Evolutionary conservation across 2,797 vertebrate genomes (phyloP), one percentile per base, ranked within the genome.

Genomic region (Decapterus maruadsi): DNA sequence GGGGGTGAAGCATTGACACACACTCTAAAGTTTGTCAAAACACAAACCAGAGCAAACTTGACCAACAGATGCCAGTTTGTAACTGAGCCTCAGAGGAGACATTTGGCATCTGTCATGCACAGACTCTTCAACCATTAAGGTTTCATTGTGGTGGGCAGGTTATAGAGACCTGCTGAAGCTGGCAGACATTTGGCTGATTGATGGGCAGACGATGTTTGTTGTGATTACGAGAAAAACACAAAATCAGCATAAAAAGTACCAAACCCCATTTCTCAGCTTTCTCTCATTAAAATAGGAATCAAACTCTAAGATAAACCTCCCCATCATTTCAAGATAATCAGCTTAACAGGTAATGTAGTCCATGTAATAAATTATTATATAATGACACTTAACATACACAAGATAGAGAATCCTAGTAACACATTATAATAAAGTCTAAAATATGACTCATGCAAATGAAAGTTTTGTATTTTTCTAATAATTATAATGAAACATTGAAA

Each of bases 51-150:
- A 71, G 26, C 56, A 40, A 43, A 61, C n/a, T 50, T 4, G 0
- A 53, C 26, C 19, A n/a, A 29, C 62, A 58, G 68, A 63, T 53
- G 51, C 43, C 40, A 26, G 26, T 53, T 31, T 80, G 20, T 48
- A 45, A 13, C 60, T 43, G 68, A 53, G 56, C 36, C 54, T 71
- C 61, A 19, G 51, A 38, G 50, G 45, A 46, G 48, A 65, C 40
- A 54, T 54, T 29, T 64, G 54, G 53, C 50, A 56, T 43, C 55
- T 65, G 65, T 46, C 36, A 59, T 43, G 42, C 59, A 60, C 22
- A 8, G 2, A n/a, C n/a, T 20, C 38, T 31, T 36, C 38, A 53
- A 36, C 36, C 31, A 29, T 53, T 14, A 36, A 29, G 57, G 40
- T 48, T 26, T 67, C 40, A 40, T 16, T 16, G 42, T 57, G 29